Base-by-base conservation (phyloP, 2,888 invertebrate species). In the Tetranychus piercei region DNA sequence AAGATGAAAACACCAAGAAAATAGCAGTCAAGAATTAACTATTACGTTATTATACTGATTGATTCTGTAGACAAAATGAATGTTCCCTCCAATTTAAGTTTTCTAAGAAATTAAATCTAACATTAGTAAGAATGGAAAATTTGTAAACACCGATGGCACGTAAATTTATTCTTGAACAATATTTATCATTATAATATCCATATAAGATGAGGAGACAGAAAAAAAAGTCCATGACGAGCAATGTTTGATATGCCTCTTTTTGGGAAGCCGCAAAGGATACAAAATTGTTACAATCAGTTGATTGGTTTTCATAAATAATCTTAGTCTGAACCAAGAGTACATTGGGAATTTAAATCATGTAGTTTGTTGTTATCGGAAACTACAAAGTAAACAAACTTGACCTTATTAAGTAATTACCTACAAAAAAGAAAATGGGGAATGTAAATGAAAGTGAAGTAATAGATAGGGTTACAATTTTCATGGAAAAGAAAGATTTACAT, bases 141-240 rank as follows among this genome's bases (percentile, higher is more conserved):
- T 15, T 55, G 9, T 55, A 9, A 55, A 55, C 55, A 55, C 55
- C 55, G 55, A 55, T 55, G 55, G 55, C 55, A 55, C 55, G 55
- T 55, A 55, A 55, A 55, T 55, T 55, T 55, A 55, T 55, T 55
- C 55, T 55, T 55, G 55, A 55, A 55, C 55, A 55, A 55, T 55
- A 55, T 55, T 15, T 55, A 55, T 55, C 55, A 55, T 55, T 15
- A 55, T 55, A 55, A 15, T 55, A 55, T 15, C 55, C 55, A 55
- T 55, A 55, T 55, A 2, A 15, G 55, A 55, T 9, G 9, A 55
- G 15, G 55, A 15, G 15, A 55, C 9, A 15, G 55, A 55, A 15
- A 55, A 45, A 45, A 55, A 34, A 34, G 34, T 34, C 34, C 34
- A 34, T 34, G 34, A 34, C 34, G 55, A 15, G 55, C 9, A 55